These are phyloP conservation scores for Eulemur mongoz DNA, from an alignment of 2,797 vertebrate species.

Conservation along the genomic window DNA sequence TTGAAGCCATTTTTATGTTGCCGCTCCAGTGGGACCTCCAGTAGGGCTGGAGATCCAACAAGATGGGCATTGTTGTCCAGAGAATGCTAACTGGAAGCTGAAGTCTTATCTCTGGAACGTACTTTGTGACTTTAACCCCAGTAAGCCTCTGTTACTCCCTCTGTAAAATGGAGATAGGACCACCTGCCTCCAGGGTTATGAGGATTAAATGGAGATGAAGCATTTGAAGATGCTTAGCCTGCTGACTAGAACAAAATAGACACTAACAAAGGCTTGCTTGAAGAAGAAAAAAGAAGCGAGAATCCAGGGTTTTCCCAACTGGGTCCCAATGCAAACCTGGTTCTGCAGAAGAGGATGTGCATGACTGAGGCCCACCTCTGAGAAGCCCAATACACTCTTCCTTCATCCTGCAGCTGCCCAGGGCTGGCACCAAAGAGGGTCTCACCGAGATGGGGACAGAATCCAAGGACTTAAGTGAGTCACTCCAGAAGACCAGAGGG, in stretches of 20 bases:
- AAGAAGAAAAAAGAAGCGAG: neutral
- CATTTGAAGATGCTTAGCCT: neutral
- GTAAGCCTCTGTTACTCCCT: neutral
- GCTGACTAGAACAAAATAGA: neutral
- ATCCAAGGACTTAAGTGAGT: neutral
- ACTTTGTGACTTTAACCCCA: constrained; percentile 6
- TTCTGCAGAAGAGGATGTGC: neutral
- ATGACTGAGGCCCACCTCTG: neutral
- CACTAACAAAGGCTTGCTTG: neutral
- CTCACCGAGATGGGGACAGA: neutral
- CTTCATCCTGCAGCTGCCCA: neutral
- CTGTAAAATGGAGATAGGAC: constrained; percentile 14
- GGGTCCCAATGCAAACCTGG: neutral
- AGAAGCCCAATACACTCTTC: neutral
- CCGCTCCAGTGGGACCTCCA: neutral
- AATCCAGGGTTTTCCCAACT: neutral
- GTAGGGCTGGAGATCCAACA: neutral
- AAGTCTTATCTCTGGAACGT: neutral
- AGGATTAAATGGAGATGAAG: neutral
- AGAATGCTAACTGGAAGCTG: neutral
- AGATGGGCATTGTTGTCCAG: neutral
- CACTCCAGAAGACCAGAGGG: neutral
- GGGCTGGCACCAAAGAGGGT: neutral
- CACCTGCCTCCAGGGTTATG: neutral
- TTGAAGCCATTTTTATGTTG: constrained; percentile 18